phyloP scores from a whole-genome alignment of 2,113 vertebrate genomes.

The Ochotona curzoniae region DNA sequence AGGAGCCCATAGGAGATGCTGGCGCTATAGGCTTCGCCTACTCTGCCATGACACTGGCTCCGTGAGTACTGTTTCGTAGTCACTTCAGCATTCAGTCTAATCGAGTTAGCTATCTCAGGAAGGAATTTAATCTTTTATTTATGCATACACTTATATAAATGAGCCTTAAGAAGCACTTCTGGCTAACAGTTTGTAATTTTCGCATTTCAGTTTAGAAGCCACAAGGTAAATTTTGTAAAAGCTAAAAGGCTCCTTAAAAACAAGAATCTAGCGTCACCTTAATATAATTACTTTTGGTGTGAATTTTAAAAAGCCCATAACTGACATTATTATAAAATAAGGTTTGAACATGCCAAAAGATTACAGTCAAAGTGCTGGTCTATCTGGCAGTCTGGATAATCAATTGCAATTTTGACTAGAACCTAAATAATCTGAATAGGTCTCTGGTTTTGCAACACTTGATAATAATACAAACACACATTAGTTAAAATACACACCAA shows the following conservation, averaged over 20 bases:
- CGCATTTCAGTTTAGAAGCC: background rate
- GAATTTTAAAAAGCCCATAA: background rate
- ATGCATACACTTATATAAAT: background rate
- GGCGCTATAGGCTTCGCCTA: too few species aligned
- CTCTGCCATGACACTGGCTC: too few species aligned
- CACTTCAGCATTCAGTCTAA: background rate
- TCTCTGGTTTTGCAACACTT: slow-evolving; percentile 14
- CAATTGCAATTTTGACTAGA: background rate
- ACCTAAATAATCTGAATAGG: background rate
- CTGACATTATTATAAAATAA: slow-evolving; percentile 41
- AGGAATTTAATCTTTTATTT: background rate
- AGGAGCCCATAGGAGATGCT: too few species aligned
- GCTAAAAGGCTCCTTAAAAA: slow-evolving; percentile 21
- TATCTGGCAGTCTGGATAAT: background rate
- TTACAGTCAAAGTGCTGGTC: background rate
- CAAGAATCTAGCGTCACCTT: slow-evolving; percentile 22
- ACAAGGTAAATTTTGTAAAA: slow-evolving; percentile 33
- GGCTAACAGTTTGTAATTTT: slow-evolving; percentile 40
- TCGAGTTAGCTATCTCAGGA: slow-evolving; percentile 19
- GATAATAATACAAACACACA: slow-evolving; percentile 36
- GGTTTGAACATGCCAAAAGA: background rate
- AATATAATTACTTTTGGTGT: slow-evolving; percentile 48
- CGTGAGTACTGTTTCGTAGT: background rate
- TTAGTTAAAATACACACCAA: slow-evolving; percentile 88
- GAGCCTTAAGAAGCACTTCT: slow-evolving; percentile 21